Evolutionary conservation across 1,140 invertebrate species (phyloP), one percentile per base, ranked within the genome.

Genomic region (Microplitis mediator): DNA sequence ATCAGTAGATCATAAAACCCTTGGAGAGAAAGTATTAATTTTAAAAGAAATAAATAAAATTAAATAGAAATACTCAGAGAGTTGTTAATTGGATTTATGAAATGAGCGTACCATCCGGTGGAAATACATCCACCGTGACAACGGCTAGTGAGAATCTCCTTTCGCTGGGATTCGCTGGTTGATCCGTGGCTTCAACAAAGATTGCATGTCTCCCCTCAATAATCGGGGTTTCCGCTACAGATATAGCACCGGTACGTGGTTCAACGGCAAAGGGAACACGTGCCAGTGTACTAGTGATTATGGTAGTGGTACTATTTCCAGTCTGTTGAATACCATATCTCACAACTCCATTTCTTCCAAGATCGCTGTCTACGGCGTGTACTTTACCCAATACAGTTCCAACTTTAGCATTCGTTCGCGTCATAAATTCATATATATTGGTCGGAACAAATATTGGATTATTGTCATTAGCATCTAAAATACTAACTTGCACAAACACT

Each of bases 401-500:
- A 32, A 91, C 81, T 71, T 90, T 89, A 1, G 90, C 90, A 70
- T 94, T 91, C 13, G 91, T 91, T 58, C 89, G 90, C 0, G 94
- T 89, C 39, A 90, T 88, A 72, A 96, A 93, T 73, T 93, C 91
- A 78, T 95, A 96, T 0, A 95, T 84, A 82, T 95, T 95, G 56
- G 90, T 92, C 1, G 94, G 93, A 11, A 94, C 88, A 79, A 96
- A 96, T 6, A 91, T 91, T 0, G 95, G 95, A 78, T 94, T 95
- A 78, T 96, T 96, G 73, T 96, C 95, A 83, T 96, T 96, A 6
- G 93, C 93, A 81, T 96, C 95, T 0, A 96, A 85, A 16, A 96
- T 81, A 0, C 93, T 94, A 0, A 95, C 92, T 85, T 94, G 92
- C 1, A 95, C 92, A n/a, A 89, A 89, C 0, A 94, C 93, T 35